These are phyloP conservation scores for Okamejei kenojei DNA, from an alignment of 2,797 vertebrate species.

Conservation along the genomic window DNA sequence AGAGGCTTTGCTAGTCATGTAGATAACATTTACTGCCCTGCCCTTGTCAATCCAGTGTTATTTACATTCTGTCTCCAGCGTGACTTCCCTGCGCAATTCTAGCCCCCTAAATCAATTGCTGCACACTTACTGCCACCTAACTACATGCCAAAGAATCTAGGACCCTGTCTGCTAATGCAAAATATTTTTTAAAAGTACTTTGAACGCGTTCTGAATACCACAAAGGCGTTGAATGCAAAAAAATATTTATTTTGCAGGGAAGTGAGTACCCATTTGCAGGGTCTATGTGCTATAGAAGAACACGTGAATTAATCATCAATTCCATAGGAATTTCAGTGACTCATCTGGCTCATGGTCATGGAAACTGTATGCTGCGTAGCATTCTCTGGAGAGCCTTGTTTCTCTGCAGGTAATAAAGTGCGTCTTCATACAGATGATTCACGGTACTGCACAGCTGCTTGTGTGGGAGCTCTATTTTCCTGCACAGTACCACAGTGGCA, in stretches of 20 bases:
- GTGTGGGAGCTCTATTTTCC: conserved; percentile 66
- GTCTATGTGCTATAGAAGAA: conserved; percentile 28
- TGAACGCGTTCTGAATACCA: not conserved
- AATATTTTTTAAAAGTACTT: not conserved
- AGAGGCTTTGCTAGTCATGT: too few species aligned
- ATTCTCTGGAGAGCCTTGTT: conserved; percentile 70
- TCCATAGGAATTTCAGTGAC: conserved; percentile 84
- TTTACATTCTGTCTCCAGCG: not conserved
- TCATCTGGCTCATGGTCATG: conserved; percentile 42
- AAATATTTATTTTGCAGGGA: not conserved
- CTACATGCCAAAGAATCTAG: not conserved
- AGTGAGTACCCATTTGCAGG: not conserved
- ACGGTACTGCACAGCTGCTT: conserved; percentile 68
- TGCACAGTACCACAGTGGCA: conserved; percentile 61
- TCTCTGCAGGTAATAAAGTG: conserved; percentile 65
- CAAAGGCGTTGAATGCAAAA: conserved; percentile 6
- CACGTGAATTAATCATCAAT: conserved; percentile 53
- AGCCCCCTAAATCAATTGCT: not conserved
- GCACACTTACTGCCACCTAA: not conserved
- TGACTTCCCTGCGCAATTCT: not conserved
- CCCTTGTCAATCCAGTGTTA: not conserved
- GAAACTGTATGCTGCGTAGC: conserved; percentile 47
- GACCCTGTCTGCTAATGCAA: not conserved
- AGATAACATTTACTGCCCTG: too few species aligned
- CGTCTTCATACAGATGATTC: conserved; percentile 64